Evolutionary conservation across 2,113 vertebrate species (phyloP).

Genomic region (Alces alces): DNA sequence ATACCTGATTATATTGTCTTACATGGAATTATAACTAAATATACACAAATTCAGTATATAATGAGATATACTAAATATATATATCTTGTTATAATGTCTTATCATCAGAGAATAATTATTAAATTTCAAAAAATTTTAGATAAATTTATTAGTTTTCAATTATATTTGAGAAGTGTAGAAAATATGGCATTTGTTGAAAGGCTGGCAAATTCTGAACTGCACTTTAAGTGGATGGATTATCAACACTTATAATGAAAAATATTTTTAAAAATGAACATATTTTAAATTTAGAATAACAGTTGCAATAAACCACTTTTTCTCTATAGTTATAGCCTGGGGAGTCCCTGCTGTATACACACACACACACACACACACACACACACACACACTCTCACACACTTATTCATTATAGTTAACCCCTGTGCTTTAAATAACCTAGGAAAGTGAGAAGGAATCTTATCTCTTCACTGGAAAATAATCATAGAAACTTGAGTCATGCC

Average conservation of each 20-base stretch:
- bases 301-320: background rate
- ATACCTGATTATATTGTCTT: background rate
- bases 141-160: background rate
- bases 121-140: background rate
- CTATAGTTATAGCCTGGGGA: background rate
- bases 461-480: background rate
- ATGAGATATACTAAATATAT: background rate
- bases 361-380: background rate
- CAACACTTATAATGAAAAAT: background rate
- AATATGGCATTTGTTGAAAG: background rate
- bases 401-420: background rate
- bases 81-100: background rate
- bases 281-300: background rate
- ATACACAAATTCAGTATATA: too few species aligned
- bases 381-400: background rate
- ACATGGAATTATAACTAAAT: background rate
- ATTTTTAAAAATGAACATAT: background rate
- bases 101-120: background rate
- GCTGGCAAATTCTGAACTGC: background rate
- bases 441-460: background rate
- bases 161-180: background rate
- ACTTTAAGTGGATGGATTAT: background rate
- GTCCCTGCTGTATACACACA: background rate
- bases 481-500: background rate
- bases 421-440: background rate